Evolutionary conservation across 2,797 vertebrate genomes (phyloP).

Genomic region (Malacoraja senta): DNA sequence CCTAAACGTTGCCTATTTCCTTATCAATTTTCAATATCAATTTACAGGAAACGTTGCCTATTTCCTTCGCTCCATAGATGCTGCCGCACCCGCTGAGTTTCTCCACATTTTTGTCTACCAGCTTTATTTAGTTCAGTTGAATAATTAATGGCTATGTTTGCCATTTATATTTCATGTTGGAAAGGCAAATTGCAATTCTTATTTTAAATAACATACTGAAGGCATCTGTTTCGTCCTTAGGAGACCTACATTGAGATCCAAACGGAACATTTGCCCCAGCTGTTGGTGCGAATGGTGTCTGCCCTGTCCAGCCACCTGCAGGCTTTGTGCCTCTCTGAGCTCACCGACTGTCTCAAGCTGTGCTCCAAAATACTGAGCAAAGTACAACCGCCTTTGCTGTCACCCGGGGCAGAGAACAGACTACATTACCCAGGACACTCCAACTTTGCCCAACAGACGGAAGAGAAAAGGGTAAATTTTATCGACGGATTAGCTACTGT

Average conservation of each 20-base stretch:
- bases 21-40: no score
- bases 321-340: conserved; percentile 73
- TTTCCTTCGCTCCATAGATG: no score
- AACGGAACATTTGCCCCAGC: conserved; percentile 92
- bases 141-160: background rate
- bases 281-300: conserved; percentile 88
- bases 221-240: conserved; percentile 54
- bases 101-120: no score
- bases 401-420: conserved; percentile 59
- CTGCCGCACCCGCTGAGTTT: no score
- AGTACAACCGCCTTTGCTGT: conserved; percentile 87
- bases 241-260: conserved; percentile 99
- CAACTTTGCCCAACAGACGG: conserved; percentile 62
- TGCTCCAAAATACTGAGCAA: conserved; percentile 98
- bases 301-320: conserved; percentile 82
- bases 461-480: conserved; percentile 69
- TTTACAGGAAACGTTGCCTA: no score
- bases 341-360: conserved; percentile 86
- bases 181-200: background rate
- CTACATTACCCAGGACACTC: conserved; percentile 62
- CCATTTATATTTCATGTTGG: background rate
- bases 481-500: background rate
- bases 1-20: no score
- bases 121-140: background rate
- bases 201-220: background rate